phyloP scores from a whole-genome alignment of 2,113 vertebrate species.

The Dicentrarchus labrax region DNA sequence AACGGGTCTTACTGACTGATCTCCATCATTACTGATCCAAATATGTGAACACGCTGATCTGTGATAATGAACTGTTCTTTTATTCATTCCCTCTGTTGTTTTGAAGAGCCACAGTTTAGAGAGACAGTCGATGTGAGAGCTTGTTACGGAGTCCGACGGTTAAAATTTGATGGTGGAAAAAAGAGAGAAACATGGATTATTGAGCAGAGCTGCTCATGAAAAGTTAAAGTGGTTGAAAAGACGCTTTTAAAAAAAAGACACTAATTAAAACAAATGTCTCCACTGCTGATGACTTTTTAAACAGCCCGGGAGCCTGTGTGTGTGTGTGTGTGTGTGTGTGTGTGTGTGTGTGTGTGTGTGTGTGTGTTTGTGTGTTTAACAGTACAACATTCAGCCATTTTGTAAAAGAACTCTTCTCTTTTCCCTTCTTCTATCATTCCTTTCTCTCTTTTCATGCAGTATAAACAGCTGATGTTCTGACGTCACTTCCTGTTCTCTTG shows the following conservation, averaged over 20 bases:
- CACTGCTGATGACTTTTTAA: conserved; percentile 74
- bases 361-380: neutral
- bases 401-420: no score
- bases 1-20: no score
- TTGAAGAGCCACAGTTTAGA: neutral
- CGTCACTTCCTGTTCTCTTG: no score
- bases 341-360: neutral
- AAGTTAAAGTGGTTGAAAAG: conserved; percentile 69
- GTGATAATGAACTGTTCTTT: neutral
- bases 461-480: no score
- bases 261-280: conserved; percentile 80
- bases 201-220: conserved; percentile 69
- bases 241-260: conserved; percentile 62
- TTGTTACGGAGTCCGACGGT: neutral
- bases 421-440: no score
- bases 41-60: neutral
- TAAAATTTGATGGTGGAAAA: conserved; percentile 21
- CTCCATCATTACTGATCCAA: neutral
- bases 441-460: no score
- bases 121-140: neutral
- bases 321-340: neutral
- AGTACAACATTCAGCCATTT: no score
- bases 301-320: conserved; percentile 26
- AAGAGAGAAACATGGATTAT: conserved; percentile 68
- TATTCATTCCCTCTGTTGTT: neutral